Percentiles rank a stretch among this genome's conserved stretches.
These are phyloP conservation scores for Argyra leucocephala DNA, from an alignment of 2,888 invertebrate species.

Conservation along the genomic window DNA sequence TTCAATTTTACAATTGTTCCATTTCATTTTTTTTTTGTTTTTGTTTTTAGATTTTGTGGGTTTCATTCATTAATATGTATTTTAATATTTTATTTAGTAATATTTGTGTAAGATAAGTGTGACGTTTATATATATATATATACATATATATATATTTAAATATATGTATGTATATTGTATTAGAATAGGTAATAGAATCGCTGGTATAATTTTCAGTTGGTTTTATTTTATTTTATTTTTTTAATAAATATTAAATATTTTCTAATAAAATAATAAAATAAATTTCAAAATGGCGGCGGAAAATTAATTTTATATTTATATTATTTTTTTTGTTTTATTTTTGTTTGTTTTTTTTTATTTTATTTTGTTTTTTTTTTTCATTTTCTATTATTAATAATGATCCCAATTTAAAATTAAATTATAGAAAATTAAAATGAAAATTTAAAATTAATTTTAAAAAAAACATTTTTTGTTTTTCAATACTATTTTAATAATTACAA, in stretches of 20 bases:
- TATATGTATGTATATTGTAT: conserved; percentile 15
- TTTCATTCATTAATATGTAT: neutral
- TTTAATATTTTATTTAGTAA: neutral
- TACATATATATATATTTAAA: neutral
- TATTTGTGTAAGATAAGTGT: neutral
- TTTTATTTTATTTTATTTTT: conserved; percentile 10
- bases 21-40: neutral
- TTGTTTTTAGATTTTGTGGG: neutral
- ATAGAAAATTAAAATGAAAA: no score
- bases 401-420: no score
- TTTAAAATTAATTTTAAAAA: no score
- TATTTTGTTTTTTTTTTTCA: no score
- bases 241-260: neutral
- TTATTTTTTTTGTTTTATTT: no score
- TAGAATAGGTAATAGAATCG: conserved; percentile 16
- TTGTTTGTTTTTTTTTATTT: no score
- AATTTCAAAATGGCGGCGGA: no score
- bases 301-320: no score
- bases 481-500: no score
- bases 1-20: conserved; percentile 4
- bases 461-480: no score
- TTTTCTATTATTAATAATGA: no score
- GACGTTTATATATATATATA: neutral
- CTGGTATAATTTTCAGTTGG: conserved; percentile 18
- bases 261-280: no score